Conservation (phyloP, 2,113 vertebrate genomes). For the Eublepharis macularius region DNA sequence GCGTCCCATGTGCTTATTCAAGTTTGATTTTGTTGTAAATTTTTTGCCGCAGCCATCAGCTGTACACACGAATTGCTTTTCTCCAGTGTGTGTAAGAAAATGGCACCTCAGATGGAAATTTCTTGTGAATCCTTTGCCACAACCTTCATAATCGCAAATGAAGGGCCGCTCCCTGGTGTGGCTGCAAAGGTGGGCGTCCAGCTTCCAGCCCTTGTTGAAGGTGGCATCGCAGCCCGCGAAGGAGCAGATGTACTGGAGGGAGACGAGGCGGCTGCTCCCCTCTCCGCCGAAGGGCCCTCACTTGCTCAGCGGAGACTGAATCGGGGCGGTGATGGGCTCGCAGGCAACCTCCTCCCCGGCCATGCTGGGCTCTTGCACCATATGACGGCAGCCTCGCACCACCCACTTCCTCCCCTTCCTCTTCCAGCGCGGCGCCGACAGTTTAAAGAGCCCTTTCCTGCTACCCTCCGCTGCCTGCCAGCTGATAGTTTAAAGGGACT, state of each 20-base stretch:
- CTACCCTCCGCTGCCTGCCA: too few relatives aligned
- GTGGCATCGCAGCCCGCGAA: conserved; percentile 81
- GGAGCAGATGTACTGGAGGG: conserved; percentile 75
- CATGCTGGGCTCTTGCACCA: not conserved
- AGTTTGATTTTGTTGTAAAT: conserved; percentile 81
- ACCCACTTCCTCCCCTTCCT: not conserved
- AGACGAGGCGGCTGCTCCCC: not conserved
- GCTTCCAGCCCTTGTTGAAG: conserved; percentile 86
- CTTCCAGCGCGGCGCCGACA: too few relatives aligned
- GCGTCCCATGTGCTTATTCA: conserved; percentile 85
- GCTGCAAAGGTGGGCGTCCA: conserved; percentile 88
- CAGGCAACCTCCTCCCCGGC: not conserved
- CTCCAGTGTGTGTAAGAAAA: conserved; percentile 82
- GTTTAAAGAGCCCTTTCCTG: too few relatives aligned
- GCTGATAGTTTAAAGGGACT: too few relatives aligned
- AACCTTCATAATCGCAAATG: conserved; percentile 80
- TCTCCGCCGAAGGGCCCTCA: not conserved
- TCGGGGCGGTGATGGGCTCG: not conserved
- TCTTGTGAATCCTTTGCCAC: conserved; percentile 84
- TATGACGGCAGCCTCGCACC: not conserved
- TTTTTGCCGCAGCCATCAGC: conserved; percentile 78
- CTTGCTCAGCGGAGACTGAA: conserved; percentile 44
- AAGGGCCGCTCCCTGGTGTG: conserved; percentile 93
- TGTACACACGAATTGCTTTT: conserved; percentile 84
- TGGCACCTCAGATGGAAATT: conserved; percentile 85